These are phyloP conservation scores for Laticauda colubrina DNA, from an alignment of 2,113 vertebrate species.

Conservation along the genomic window DNA sequence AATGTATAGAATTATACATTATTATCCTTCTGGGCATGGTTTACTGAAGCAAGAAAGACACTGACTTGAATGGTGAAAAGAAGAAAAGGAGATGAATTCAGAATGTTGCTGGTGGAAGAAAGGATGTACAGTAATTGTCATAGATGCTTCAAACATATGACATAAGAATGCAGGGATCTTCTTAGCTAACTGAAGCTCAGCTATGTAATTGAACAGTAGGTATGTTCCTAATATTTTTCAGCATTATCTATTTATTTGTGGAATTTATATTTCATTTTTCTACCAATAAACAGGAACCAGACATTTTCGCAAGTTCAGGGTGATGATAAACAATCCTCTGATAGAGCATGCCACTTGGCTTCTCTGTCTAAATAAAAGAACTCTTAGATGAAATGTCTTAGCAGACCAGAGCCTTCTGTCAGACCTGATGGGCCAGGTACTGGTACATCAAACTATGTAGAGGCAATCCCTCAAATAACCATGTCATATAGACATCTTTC, in stretches of 20 bases:
- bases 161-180: background rate
- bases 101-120: background rate
- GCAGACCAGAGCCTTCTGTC: background rate
- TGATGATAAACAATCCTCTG: background rate
- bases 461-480: background rate
- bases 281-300: background rate
- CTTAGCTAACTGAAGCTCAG: background rate
- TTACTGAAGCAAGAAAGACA: background rate
- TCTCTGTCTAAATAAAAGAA: background rate
- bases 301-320: background rate
- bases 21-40: background rate
- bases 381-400: background rate
- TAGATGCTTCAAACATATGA: background rate
- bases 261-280: background rate
- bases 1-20: background rate
- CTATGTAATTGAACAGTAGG: background rate
- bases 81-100: background rate
- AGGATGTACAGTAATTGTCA: background rate
- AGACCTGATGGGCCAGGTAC: background rate
- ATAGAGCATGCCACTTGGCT: background rate
- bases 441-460: background rate
- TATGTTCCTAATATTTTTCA: background rate
- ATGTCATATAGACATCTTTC: background rate
- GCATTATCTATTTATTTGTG: background rate
- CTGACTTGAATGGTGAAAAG: background rate